Conservation (phyloP, 2,888 invertebrate species). For the Drosophila heteroneura region DNA sequence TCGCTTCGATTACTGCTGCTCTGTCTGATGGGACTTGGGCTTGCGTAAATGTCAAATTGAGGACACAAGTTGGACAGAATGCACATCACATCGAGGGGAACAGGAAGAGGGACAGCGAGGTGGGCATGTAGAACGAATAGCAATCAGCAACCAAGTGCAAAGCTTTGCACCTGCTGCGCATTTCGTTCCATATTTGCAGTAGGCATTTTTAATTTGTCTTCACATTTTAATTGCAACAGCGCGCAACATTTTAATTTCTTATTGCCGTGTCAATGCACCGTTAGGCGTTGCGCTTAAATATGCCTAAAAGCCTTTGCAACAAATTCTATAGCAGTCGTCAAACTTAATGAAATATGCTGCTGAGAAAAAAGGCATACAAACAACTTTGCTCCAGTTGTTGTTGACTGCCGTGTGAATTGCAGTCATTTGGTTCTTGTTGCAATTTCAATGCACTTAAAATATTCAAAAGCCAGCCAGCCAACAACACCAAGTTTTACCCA, state of each 20-base stretch:
- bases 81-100: not conserved
- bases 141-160: conserved; percentile 74
- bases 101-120: not conserved
- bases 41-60: conserved; percentile 79
- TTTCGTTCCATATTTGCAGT: conserved; percentile 47
- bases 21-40: conserved; percentile 51
- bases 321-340: conserved; percentile 37
- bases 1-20: conserved; percentile 57
- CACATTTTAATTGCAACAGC: conserved; percentile 73
- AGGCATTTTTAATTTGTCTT: conserved; percentile 76
- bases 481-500: conserved; percentile 5
- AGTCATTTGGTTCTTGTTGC: conserved; percentile 24
- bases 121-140: conserved; percentile 22
- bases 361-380: conserved; percentile 19
- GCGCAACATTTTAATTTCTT: conserved; percentile 64
- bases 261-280: conserved; percentile 69
- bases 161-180: conserved; percentile 60
- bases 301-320: conserved; percentile 46
- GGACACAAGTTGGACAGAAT: conserved; percentile 57
- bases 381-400: conserved; percentile 30
- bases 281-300: conserved; percentile 38
- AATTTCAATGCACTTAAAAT: conserved; percentile 65
- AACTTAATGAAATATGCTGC: conserved; percentile 58
- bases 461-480: conserved; percentile 55
- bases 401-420: conserved; percentile 43